Conservation (phyloP, 2,888 invertebrate species). For the Danaus chrysippus region DNA sequence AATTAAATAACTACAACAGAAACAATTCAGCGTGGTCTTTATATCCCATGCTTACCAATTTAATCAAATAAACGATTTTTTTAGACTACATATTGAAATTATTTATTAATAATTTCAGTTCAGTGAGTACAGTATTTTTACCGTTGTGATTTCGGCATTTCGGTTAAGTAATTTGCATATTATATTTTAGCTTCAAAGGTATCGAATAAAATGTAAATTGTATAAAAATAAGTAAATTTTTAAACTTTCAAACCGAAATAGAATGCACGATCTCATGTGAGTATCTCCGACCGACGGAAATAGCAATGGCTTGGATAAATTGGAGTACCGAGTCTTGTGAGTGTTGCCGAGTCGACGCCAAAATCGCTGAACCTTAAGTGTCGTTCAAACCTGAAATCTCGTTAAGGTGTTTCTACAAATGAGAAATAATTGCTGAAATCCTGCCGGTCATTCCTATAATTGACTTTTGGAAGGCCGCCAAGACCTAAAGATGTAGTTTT, state of each 20-base stretch:
- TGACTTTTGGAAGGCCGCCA: constrained; percentile 69
- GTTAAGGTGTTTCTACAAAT: constrained; percentile 66
- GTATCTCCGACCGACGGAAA: constrained; percentile 10
- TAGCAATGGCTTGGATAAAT: constrained; percentile 41
- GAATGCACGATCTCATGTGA: constrained; percentile 12
- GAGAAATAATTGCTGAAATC: constrained; percentile 71
- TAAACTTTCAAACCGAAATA: background rate
- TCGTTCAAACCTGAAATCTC: constrained; percentile 58
- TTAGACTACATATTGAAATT: too few species aligned
- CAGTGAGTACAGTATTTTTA: too few species aligned
- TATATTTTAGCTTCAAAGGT: too few species aligned
- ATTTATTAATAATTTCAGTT: too few species aligned
- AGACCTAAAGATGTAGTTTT: constrained; percentile 39
- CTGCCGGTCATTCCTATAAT: constrained; percentile 57
- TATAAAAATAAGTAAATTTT: too few species aligned
- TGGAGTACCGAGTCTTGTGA: constrained; percentile 43
- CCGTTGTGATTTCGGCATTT: too few species aligned
- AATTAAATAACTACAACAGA: constrained; percentile 34
- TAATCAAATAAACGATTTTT: too few species aligned
- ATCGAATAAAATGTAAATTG: too few species aligned
- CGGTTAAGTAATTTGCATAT: too few species aligned
- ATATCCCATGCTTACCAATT: too few species aligned
- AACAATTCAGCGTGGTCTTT: constrained; percentile 2
- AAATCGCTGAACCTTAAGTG: constrained; percentile 60
- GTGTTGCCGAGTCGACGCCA: constrained; percentile 46